Evolutionary conservation across 1,140 invertebrate genomes (phyloP).

Genomic region (Drosophila willistoni): DNA sequence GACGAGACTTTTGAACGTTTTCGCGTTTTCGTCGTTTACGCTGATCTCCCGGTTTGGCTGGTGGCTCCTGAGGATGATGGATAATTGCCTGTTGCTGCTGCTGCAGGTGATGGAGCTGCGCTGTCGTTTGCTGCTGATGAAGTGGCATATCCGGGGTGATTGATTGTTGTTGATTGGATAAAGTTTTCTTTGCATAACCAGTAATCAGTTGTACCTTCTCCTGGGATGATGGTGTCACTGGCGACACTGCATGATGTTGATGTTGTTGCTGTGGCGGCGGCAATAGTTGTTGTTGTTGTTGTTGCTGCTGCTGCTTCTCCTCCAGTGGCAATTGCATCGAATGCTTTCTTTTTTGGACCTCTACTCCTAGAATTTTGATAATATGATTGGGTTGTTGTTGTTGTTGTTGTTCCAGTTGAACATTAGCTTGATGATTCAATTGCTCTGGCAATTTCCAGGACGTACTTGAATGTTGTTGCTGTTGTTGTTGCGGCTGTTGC

Average conservation of each 20-base stretch:
- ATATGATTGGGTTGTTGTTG: conserved; percentile 3
- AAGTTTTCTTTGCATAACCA: conserved; percentile 31
- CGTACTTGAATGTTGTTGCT: background rate
- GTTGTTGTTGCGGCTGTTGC: background rate
- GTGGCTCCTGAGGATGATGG: background rate
- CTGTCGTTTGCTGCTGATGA: background rate
- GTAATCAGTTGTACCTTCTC: conserved; percentile 36
- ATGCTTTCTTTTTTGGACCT: conserved; percentile 55
- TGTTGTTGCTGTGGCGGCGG: conserved; percentile 31
- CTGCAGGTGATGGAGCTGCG: background rate
- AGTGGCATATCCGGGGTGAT: conserved; percentile 1
- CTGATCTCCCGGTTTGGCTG: conserved; percentile 71
- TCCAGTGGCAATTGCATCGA: conserved; percentile 47
- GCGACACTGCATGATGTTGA: conserved; percentile 16
- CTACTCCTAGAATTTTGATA: conserved; percentile 8
- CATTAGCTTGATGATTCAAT: background rate
- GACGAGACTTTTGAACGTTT: conserved; percentile 90
- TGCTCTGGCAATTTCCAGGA: conserved; percentile 2
- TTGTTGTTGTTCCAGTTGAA: background rate
- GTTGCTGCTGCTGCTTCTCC: conserved; percentile 53
- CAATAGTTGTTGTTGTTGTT: conserved; percentile 27
- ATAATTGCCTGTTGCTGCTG: background rate
- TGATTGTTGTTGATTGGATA: background rate
- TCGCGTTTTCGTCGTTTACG: conserved; percentile 92
- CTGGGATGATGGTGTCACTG: background rate